Base-by-base conservation (phyloP, 2,797 vertebrate species). In the Oophaga sylvatica region DNA sequence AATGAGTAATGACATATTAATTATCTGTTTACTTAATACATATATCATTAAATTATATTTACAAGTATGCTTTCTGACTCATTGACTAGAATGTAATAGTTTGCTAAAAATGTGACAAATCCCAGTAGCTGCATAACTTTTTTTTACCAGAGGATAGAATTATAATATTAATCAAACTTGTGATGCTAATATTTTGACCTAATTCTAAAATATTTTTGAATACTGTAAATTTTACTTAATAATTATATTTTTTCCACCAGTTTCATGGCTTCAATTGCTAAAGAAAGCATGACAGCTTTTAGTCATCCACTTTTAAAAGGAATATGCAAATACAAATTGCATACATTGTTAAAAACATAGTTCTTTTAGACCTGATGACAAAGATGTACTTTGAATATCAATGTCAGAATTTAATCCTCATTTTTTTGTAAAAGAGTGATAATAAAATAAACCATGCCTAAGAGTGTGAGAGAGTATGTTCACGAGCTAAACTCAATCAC, bases 31-130 rank as follows among this genome's bases (percentile, higher is more conserved):
- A 62, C 59, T 48, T 77, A 75, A 84, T 35, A 9, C 31, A 45
- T 48, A 76, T 63, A 29, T 63, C 57, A 84, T 84, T 84, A 84
- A 84, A 62, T 59, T 20, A 85, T 85, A 85, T 85, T 85, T 85
- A 77, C 83, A 63, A 29, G 41, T 65, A 75, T 48, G 7, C n/a
- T 77, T 63, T 77, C 59, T 85, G n/a, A 65, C 26, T 75, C 31
- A 60, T 29, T 77, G 59, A 84, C 57, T 45, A 26, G n/a, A 17
- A 65, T 85, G 83, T 77, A 77, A 85, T 56, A 85, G 20, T 84
- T 15, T 76, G 71, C 73, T 85, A 85, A 85, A 53, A 53, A 77
- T 60, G 83, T 76, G 70, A 77, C 59, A 77, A 77, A 53, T 77
- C 73, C 26, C 73, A 77, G 22, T n/a, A 53, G 73, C 35, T 56